Percentiles rank a stretch among this genome's conserved stretches.
Conservation (phyloP, 92 coral and sea anemone genomes). For the Porites rus region DNA sequence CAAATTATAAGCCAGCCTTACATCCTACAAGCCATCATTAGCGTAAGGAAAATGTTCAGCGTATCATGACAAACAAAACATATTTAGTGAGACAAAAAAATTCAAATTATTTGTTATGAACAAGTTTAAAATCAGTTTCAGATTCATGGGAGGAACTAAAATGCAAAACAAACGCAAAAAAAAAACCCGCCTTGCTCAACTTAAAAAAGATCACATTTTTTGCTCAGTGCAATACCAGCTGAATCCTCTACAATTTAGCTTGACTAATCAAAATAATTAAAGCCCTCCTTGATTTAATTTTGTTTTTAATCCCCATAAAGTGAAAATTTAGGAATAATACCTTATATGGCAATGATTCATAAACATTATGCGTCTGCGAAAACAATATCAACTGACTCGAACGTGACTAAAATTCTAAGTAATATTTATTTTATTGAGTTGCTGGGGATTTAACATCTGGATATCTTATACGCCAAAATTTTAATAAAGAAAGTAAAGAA, state of each 20-base stretch:
- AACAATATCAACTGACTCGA: background rate
- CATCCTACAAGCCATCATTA: too few relatives aligned
- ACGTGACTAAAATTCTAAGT: background rate
- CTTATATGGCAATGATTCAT: background rate
- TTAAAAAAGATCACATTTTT: too few relatives aligned
- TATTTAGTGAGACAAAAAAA: too few relatives aligned
- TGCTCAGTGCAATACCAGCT: background rate
- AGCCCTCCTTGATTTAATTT: background rate
- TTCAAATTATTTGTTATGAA: too few relatives aligned
- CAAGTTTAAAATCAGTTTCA: too few relatives aligned
- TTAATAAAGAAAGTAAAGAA: background rate
- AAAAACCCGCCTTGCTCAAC: too few relatives aligned
- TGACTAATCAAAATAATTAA: background rate
- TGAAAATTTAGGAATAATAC: background rate
- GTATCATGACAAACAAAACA: too few relatives aligned
- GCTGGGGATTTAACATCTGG: conserved; percentile 15
- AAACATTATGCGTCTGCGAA: background rate
- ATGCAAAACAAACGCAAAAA: too few relatives aligned
- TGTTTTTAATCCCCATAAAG: background rate
- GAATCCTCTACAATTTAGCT: too few relatives aligned
- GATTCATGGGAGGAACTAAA: too few relatives aligned
- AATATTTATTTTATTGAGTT: background rate
- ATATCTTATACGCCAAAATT: background rate
- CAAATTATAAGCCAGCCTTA: too few relatives aligned
- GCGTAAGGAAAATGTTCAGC: too few relatives aligned